phyloP scores from a whole-genome alignment of 2,888 invertebrate species.

The Agrotis exclamationis region DNA sequence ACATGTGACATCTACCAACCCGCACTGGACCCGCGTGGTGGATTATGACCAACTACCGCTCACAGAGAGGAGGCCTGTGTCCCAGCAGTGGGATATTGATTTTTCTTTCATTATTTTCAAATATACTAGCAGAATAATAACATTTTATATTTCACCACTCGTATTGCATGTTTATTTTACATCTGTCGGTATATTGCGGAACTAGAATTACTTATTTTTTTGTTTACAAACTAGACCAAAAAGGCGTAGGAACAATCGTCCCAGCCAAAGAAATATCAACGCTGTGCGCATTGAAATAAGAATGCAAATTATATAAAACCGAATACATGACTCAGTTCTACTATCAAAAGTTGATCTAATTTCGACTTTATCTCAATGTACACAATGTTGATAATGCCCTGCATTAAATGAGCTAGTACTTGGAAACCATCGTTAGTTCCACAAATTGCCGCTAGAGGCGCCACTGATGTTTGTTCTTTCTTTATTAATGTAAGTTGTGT shows the following conservation, averaged over 20 bases:
- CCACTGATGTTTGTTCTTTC: background rate
- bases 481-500: background rate
- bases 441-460: slow-evolving; percentile 16
- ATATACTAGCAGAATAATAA: no score
- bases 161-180: background rate
- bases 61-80: no score
- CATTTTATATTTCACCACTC: background rate
- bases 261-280: background rate
- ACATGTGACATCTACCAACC: no score
- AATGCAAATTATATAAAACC: background rate
- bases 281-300: background rate
- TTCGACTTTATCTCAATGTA: background rate
- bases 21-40: no score
- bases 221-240: background rate
- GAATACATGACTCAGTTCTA: no score
- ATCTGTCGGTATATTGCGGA: background rate
- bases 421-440: slow-evolving; percentile 7
- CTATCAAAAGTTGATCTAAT: background rate
- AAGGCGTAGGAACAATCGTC: no score
- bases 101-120: no score
- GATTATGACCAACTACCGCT: no score
- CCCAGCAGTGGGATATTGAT: no score
- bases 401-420: background rate
- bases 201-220: background rate
- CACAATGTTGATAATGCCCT: background rate